Evolutionary conservation across 2,113 vertebrate species (phyloP), one percentile per base, ranked within the genome.

Genomic region (Elachura formosa): DNA sequence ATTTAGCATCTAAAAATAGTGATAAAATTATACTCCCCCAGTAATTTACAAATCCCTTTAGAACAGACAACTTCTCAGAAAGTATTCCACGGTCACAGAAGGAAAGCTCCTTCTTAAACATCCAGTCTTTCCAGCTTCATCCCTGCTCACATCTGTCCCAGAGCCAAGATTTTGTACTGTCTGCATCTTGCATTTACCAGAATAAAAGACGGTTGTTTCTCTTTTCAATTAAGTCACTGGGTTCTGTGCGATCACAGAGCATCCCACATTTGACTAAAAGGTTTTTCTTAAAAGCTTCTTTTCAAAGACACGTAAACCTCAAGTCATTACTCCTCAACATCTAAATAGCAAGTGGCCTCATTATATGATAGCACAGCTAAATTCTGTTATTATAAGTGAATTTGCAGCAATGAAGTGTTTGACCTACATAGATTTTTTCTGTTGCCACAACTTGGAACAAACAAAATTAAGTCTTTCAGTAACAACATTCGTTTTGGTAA

Each of bases 341-440:
- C 17, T 61, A 87, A 90, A 82, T 4, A 93, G 20, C 40, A 82
- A 82, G 73, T 54, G 94, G 55, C 62, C 46, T 92, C 72, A 69
- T 85, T 78, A 76, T 38, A 69, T 1, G 24, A 77, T 74, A 86
- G 79, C 14, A 51, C 76, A 68, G 84, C 36, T 86, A 86, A 75
- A 94, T 84, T 84, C 62, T 13, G 11, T 68, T 78, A 80, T 77
- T 79, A 71, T 29, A 19, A 71, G 72, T 74, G 52, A 85, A 91
- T 86, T 41, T 73, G 40, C 85, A 93, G 87, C 75, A 95, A 31
- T 21, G 33, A 95, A 94, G 55, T 14, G 36, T 77, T 78, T 91
- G 87, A 95, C 91, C 95, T 96, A 93, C 55, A 87, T 91, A 93
- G 62, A 29, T 74, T 88, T 34, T 54, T 71, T 68, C n/a, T 71